Percentiles rank a stretch among this genome's conserved stretches.
Evolutionary conservation across 2,888 invertebrate species (phyloP).

Genomic region (Nebria salina): DNA sequence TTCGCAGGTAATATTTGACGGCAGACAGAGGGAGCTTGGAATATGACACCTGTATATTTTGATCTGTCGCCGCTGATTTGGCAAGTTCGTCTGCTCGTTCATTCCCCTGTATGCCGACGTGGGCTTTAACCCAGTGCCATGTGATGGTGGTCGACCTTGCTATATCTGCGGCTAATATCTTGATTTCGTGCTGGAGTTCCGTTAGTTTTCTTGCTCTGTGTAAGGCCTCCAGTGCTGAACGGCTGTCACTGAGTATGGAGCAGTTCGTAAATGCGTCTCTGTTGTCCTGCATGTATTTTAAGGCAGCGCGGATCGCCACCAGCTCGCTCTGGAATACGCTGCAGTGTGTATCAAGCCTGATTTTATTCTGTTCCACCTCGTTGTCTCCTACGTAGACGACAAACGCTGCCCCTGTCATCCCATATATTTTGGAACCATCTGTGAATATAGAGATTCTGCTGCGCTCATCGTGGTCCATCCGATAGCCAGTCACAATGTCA

Average conservation of each 20-base stretch:
- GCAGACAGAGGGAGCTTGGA: conserved; percentile 14
- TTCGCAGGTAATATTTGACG: too few species aligned
- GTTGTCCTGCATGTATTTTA: background rate
- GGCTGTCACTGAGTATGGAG: background rate
- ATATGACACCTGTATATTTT: background rate
- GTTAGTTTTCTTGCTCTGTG: conserved; percentile 6
- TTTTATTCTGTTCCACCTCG: background rate
- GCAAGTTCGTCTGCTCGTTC: conserved; percentile 15
- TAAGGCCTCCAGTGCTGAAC: background rate
- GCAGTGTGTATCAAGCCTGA: conserved; percentile 20
- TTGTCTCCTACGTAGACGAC: background rate
- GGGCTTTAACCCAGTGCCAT: conserved; percentile 19
- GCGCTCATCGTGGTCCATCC: too few species aligned
- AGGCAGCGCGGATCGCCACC: conserved; percentile 16
- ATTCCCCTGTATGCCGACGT: conserved; percentile 10
- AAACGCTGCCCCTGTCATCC: conserved; percentile 17
- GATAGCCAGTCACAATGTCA: background rate
- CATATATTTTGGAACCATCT: conserved; percentile 4
- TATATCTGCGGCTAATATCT: background rate
- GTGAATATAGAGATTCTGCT: conserved; percentile 11
- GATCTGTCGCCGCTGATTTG: background rate
- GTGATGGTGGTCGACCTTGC: background rate
- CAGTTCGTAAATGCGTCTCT: background rate
- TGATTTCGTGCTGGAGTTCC: background rate
- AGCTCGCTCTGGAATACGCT: conserved; percentile 34